Conservation (phyloP, 2,797 vertebrate genomes). For the Sitta carolinensis region DNA sequence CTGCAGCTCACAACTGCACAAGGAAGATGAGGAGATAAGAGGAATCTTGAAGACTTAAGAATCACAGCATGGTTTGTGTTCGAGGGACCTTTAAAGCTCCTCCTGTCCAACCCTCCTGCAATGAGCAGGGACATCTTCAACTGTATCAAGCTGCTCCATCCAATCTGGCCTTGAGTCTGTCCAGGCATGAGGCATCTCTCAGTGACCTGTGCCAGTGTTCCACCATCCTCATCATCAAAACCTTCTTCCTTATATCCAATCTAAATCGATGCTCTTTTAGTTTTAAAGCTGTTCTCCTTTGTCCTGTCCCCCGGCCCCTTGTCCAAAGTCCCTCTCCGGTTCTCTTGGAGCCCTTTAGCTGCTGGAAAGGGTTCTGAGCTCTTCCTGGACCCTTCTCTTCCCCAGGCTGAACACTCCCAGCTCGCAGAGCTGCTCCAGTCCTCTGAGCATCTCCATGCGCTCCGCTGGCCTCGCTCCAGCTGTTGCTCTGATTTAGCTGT, state of each 20-base stretch:
- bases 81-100: background rate
- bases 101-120: background rate
- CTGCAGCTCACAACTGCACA: background rate
- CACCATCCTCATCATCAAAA: background rate
- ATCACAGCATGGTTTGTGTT: background rate
- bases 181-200: background rate
- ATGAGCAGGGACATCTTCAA: background rate
- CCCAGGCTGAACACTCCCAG: background rate
- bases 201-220: background rate
- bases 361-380: background rate
- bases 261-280: background rate
- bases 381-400: background rate
- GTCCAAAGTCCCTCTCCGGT: background rate
- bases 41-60: background rate
- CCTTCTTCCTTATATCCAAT: background rate
- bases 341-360: background rate
- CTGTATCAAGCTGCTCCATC: background rate
- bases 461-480: background rate
- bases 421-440: background rate
- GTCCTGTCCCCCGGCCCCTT: background rate
- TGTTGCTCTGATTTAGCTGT: background rate
- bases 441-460: background rate
- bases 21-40: background rate
- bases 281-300: background rate
- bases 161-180: background rate